Evolutionary conservation across 2,797 vertebrate species (phyloP).

Genomic region (Lepilemur septentrionalis): DNA sequence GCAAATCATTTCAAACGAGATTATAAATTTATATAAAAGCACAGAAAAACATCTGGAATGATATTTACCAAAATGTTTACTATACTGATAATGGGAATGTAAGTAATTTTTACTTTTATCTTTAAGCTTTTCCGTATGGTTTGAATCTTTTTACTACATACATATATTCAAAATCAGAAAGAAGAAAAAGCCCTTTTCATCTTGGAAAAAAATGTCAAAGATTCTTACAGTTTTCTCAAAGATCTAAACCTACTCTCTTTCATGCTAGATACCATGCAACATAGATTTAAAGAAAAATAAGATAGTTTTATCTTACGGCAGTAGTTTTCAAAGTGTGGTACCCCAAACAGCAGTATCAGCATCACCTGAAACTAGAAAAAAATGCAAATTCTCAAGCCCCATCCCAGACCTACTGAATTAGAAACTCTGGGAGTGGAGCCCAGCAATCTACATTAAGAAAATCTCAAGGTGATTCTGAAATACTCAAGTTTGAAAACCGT

Average conservation of each 20-base stretch:
- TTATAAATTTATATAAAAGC: conserved; percentile 11
- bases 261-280: not conserved
- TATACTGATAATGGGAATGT: not conserved
- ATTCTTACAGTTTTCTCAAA: conserved; percentile 16
- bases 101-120: conserved; percentile 5
- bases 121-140: not conserved
- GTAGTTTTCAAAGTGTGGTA: not conserved
- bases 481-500: not conserved
- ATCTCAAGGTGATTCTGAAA: not conserved
- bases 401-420: not conserved
- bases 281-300: not conserved
- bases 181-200: not conserved
- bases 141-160: not conserved
- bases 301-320: not conserved
- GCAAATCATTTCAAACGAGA: not conserved
- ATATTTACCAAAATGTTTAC: conserved; percentile 32
- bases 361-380: not conserved
- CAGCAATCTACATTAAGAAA: not conserved
- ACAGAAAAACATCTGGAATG: conserved; percentile 2
- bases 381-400: not conserved
- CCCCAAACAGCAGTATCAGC: not conserved
- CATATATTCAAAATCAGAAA: not conserved
- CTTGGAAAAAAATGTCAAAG: not conserved
- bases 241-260: not conserved
- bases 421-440: not conserved